Conservation (phyloP, 2,797 vertebrate species). For the Phataginus tricuspis region DNA sequence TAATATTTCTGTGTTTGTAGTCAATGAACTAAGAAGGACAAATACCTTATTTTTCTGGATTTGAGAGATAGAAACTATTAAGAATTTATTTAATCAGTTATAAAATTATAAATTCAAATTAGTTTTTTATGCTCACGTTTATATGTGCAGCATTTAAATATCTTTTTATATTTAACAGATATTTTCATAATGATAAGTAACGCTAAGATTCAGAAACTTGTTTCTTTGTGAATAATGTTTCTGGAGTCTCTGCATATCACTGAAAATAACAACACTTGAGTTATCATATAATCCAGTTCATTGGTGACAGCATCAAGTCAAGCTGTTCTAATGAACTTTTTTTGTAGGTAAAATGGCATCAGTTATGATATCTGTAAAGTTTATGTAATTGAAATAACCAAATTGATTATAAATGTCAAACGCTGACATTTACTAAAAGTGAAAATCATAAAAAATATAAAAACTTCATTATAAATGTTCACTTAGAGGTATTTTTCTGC, state of each 20-base stretch:
- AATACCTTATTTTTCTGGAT: not conserved
- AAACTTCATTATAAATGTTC: not conserved
- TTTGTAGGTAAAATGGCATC: conserved; percentile 19
- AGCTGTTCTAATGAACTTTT: not conserved
- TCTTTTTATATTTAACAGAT: not conserved
- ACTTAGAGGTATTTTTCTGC: conserved; percentile 9
- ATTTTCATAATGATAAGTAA: conserved; percentile 7
- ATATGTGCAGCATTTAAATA: not conserved
- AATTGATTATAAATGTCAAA: not conserved
- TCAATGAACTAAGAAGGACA: not conserved
- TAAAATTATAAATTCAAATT: not conserved
- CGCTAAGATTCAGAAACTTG: conserved; percentile 1
- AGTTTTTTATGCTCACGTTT: not conserved
- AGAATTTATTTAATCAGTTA: not conserved
- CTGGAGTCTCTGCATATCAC: not conserved
- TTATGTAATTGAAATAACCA: not conserved
- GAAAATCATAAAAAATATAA: not conserved
- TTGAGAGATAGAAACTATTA: not conserved
- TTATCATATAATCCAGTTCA: not conserved
- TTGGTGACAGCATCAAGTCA: not conserved
- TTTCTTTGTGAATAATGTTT: conserved; percentile 25
- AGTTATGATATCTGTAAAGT: not conserved
- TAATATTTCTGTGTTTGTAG: not conserved
- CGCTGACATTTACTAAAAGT: not conserved
- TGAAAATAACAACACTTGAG: not conserved